Conservation (phyloP, 2,888 invertebrate genomes). For the Folsomia manolachei region DNA sequence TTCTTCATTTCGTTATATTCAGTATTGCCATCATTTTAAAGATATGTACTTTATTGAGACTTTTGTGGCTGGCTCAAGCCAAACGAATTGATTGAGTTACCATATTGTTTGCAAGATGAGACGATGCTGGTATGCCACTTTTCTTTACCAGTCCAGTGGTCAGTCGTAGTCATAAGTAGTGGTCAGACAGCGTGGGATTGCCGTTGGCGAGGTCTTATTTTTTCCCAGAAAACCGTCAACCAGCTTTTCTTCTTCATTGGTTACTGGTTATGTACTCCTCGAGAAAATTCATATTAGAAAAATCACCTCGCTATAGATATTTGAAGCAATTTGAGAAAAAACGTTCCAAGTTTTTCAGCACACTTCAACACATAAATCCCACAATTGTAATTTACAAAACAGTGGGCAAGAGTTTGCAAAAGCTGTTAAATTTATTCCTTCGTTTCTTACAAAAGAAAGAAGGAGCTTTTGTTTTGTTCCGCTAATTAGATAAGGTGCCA, state of each 20-base stretch:
- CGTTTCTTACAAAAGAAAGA: not conserved
- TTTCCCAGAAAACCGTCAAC: not conserved
- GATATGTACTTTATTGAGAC: not conserved
- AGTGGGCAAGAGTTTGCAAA: no score
- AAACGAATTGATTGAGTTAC: constrained; percentile 1
- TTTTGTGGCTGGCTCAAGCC: not conserved
- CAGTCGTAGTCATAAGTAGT: no score
- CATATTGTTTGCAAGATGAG: not conserved
- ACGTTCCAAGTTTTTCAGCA: not conserved
- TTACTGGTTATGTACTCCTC: no score
- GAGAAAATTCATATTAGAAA: not conserved
- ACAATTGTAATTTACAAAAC: no score
- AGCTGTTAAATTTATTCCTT: no score
- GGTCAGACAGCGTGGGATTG: not conserved
- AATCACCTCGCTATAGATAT: no score
- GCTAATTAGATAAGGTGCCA: constrained; percentile 5
- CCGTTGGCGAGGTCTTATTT: not conserved
- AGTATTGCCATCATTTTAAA: no score
- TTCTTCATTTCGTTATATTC: no score
- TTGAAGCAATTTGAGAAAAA: not conserved
- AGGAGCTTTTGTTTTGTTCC: not conserved
- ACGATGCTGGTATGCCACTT: not conserved
- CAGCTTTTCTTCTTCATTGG: not conserved
- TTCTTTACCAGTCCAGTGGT: not conserved
- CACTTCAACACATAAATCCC: not conserved